Conservation (phyloP, 1,140 invertebrate genomes). For the Spodoptera litura region DNA sequence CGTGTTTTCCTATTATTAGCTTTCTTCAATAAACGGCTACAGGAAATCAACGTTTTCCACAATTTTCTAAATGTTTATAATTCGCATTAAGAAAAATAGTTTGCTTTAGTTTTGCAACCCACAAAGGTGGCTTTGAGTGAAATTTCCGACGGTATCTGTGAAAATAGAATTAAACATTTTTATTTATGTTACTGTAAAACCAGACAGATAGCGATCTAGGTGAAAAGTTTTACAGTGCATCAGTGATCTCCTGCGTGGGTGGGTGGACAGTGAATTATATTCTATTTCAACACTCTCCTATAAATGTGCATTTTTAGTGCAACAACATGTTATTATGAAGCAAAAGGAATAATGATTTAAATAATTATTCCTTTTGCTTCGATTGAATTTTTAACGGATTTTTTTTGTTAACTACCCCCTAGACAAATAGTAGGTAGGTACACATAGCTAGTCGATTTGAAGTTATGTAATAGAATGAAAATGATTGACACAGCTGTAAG, state of each 20-base stretch:
- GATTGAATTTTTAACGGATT: too few species aligned
- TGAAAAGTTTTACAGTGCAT: constrained; percentile 12
- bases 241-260: background rate
- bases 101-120: background rate
- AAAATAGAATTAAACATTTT: constrained; percentile 21
- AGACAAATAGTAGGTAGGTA: too few species aligned
- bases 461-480: too few species aligned
- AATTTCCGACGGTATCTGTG: constrained; percentile 19
- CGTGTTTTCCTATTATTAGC: constrained; percentile 20
- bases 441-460: too few species aligned
- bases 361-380: too few species aligned
- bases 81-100: background rate
- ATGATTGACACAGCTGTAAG: too few species aligned
- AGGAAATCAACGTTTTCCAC: constrained; percentile 10
- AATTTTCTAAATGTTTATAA: constrained; percentile 1
- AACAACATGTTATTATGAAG: too few species aligned
- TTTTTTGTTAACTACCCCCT: too few species aligned
- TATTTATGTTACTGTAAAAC: background rate
- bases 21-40: background rate
- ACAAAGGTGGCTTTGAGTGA: constrained; percentile 17
- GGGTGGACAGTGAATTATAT: constrained; percentile 17
- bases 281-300: too few species aligned
- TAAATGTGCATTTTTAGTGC: background rate
- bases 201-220: background rate
- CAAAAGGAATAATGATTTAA: too few species aligned